A percentile compares a stretch with the other conserved stretches of the same genome.
These are phyloP conservation scores for Hylyphantes graminicola DNA, from an alignment of 1,140 invertebrate species.

Conservation along the genomic window DNA sequence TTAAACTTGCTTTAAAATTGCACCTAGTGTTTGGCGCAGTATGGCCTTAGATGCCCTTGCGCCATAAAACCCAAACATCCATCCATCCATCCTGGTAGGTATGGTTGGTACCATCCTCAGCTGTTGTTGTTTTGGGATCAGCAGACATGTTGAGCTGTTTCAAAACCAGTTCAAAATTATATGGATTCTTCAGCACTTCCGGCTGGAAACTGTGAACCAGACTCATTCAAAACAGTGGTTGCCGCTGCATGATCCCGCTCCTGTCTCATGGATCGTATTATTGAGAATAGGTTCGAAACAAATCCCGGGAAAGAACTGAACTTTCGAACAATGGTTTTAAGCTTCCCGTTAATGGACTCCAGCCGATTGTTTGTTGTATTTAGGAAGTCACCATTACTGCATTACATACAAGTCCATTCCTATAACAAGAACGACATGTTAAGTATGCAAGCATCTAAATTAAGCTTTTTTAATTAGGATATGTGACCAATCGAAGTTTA, in stretches of 20 bases:
- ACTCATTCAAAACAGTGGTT: neutral
- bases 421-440: neutral
- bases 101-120: neutral
- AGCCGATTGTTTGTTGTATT: slow-evolving; percentile 20
- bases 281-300: neutral
- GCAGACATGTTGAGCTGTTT: neutral
- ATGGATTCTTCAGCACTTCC: slow-evolving; percentile 18
- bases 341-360: slow-evolving; percentile 1
- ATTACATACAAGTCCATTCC: slow-evolving; percentile 13
- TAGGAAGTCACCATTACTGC: neutral
- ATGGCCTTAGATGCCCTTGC: too few relatives aligned
- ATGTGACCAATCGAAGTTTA: too few relatives aligned
- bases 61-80: too few relatives aligned
- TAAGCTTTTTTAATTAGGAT: too few relatives aligned
- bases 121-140: neutral
- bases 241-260: neutral
- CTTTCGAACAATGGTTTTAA: neutral
- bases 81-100: neutral
- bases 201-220: neutral
- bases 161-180: neutral
- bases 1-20: too few relatives aligned
- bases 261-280: neutral
- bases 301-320: neutral
- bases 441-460: neutral
- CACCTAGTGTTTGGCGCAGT: too few relatives aligned